Percentiles rank a stretch among this genome's conserved stretches.
These are phyloP conservation scores for Anarsia innoxiella DNA, from an alignment of 2,888 invertebrate genomes.

Conservation along the genomic window DNA sequence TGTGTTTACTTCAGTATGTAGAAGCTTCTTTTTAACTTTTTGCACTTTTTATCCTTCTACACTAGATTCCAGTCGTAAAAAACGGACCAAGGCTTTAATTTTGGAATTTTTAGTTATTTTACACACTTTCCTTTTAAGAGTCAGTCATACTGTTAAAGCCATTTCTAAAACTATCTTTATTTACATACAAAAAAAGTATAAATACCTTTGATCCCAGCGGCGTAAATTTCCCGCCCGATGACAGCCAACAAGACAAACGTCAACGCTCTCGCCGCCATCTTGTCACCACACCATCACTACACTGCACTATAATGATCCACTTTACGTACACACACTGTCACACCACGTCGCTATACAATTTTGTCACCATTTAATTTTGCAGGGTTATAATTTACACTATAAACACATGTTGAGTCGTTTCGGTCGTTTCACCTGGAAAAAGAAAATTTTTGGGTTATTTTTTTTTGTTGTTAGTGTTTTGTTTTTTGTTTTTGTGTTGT, in stretches of 20 bases:
- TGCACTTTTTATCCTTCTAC: no score
- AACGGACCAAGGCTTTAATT: no score
- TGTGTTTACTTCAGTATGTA: no score
- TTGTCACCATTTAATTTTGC: slow-evolving; percentile 1
- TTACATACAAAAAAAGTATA: neutral
- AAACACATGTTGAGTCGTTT: slow-evolving; percentile 8
- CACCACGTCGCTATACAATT: neutral
- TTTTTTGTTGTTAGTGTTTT: slow-evolving; percentile 1
- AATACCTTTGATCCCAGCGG: slow-evolving; percentile 37
- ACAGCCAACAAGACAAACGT: slow-evolving; percentile 25
- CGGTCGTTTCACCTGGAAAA: slow-evolving; percentile 5
- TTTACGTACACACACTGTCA: neutral
- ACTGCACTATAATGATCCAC: slow-evolving; percentile 6
- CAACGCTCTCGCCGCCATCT: slow-evolving; percentile 30
- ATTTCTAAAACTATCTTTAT: no score
- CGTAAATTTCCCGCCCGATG: slow-evolving; percentile 24
- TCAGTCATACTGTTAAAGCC: no score
- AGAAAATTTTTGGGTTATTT: neutral
- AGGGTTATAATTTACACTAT: neutral
- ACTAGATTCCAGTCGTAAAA: no score
- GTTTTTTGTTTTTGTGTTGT: neutral
- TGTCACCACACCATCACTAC: slow-evolving; percentile 24
- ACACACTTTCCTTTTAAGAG: no score
- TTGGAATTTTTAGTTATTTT: no score
- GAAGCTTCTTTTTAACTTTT: no score